Evolutionary conservation across 1,140 invertebrate species (phyloP).

Genomic region (Chlorops oryzae): DNA sequence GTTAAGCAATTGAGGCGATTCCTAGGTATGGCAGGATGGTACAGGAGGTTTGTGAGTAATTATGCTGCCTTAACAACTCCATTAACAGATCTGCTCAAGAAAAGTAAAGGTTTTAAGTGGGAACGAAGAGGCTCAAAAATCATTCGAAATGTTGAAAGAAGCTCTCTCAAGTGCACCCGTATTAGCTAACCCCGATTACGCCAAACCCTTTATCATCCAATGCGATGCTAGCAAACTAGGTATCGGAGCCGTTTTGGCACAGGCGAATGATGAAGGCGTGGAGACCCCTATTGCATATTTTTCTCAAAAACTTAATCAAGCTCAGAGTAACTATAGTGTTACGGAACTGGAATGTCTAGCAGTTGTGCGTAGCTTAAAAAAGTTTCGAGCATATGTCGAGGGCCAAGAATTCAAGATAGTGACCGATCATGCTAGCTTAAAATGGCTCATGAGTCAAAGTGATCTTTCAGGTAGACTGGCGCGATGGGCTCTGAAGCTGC

Average conservation of each 20-base stretch:
- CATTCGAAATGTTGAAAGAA: conserved; percentile 1
- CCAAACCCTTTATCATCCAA: conserved; percentile 12
- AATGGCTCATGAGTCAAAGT: too few species aligned
- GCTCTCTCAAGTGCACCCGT: not conserved
- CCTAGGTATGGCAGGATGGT: conserved; percentile 36
- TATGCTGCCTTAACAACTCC: conserved; percentile 24
- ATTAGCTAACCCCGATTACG: conserved; percentile 19
- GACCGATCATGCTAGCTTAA: too few species aligned
- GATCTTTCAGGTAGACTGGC: too few species aligned
- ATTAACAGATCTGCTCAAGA: conserved; percentile 1
- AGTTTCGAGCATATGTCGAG: too few species aligned
- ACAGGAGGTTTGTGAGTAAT: conserved; percentile 37
- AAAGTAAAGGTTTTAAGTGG: not conserved
- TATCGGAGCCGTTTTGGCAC: conserved; percentile 7
- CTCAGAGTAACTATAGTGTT: conserved; percentile 9
- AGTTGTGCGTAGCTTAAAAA: conserved; percentile 4
- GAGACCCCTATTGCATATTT: conserved; percentile 6
- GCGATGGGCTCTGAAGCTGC: too few species aligned
- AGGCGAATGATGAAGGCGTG: conserved; percentile 1
- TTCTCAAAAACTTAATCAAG: conserved; percentile 11
- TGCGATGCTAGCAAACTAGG: conserved; percentile 12
- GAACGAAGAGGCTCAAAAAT: conserved; percentile 1
- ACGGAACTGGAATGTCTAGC: conserved; percentile 10
- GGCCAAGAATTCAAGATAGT: too few species aligned
- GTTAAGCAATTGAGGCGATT: conserved; percentile 18